Base-by-base conservation (phyloP, 2,113 vertebrate species). In the Dryoscopus gambensis region DNA sequence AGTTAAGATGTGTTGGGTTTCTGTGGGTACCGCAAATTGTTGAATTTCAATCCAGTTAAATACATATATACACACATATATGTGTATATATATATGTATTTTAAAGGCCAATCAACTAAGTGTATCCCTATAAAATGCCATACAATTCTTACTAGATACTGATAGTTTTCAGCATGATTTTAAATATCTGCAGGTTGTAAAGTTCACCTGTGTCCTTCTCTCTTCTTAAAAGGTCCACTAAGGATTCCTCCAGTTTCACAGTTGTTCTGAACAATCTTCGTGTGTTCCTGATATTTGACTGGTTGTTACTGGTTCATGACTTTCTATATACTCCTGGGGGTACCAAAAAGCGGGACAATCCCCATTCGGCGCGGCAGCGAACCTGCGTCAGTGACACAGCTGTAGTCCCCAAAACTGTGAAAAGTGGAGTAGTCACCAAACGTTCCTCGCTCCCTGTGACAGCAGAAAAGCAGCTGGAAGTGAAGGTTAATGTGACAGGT, bases 401-500 rank as follows among this genome's bases (percentile, higher is more conserved):
- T 1, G 96, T 98, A 9, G 89, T 99, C 91, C 99, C 99, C 69
- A 99, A 99, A 97, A 97, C 99, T 0, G 98, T 99, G 52, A 99
- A 99, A 92, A 98, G 98, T 24, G 99, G 99, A 4, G 99, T 99
- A 1, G 98, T 99, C 44, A 99, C 99, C 78, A 99, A 99, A 73
- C 98, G 99, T 44, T 99, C 99, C 65, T 99, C 99, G 0, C 98
- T 99, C 25, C 98, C 96, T 2, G 96, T 99, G 71, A 98, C 96
- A 52, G 96, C 98, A 15, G 99, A 99, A 56, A 98, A 97, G 71
- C 98, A 98, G 25, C 96, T 99, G 96, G 99, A 99, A 96, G 98
- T 99, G 82, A 99, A 99, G 97, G 96, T 99, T 81, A 99, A 99
- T 6, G 99, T 99, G 37, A 99, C 99, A 94, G 99, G 99, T 99